Evolutionary conservation across 2,797 vertebrate species (phyloP).

Genomic region (Tympanoctomys barrerae): DNA sequence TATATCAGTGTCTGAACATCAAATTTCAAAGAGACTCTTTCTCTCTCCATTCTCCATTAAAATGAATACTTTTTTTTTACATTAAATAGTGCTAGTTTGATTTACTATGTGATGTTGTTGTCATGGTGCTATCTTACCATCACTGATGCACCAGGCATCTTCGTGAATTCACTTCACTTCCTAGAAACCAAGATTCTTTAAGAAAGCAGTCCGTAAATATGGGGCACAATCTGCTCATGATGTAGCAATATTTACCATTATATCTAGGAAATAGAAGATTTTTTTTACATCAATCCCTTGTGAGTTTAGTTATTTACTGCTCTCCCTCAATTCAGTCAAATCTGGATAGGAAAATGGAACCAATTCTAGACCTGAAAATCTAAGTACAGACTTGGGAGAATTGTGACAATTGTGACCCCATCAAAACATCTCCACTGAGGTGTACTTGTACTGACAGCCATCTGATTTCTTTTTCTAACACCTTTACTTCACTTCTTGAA

Average conservation of each 20-base stretch:
- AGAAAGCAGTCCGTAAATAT: neutral
- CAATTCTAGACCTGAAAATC: neutral
- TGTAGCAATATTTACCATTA: neutral
- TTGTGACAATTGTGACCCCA: neutral
- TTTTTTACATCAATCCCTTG: neutral
- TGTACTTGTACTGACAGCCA: neutral
- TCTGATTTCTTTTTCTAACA: neutral
- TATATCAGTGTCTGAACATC: neutral
- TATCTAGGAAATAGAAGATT: neutral
- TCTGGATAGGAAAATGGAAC: neutral
- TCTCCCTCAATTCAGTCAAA: neutral
- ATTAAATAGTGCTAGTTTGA: neutral
- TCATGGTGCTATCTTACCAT: neutral
- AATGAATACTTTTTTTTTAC: neutral
- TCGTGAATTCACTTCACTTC: conserved; percentile 49
- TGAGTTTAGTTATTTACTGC: neutral
- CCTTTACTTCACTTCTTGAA: conserved; percentile 20
- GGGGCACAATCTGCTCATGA: neutral
- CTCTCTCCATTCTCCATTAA: neutral
- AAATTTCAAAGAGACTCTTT: neutral
- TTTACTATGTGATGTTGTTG: neutral
- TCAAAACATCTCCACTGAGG: no score
- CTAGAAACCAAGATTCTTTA: neutral
- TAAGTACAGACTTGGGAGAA: neutral
- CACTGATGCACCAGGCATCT: neutral